These are phyloP conservation scores for Pentamera pediparva DNA, from an alignment of 53 echinoderm and acorn worm species.

Conservation along the genomic window DNA sequence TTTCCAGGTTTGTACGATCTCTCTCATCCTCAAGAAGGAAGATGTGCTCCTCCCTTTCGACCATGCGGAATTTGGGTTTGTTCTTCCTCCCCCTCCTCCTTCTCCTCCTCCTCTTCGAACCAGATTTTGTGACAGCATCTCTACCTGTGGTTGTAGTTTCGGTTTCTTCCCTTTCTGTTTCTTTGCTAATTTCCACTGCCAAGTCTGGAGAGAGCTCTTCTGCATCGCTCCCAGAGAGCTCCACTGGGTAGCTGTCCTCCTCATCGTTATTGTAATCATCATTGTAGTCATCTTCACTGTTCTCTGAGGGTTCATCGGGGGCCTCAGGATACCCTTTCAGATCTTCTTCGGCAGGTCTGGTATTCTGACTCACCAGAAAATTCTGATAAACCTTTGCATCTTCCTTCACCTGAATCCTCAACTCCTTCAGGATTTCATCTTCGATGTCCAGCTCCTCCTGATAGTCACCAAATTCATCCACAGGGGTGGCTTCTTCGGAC, in stretches of 20 bases:
- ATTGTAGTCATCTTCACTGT: conserved; percentile 16
- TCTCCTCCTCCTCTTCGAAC: too few species aligned
- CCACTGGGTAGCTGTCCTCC: conserved; percentile 38
- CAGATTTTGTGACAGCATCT: too few species aligned
- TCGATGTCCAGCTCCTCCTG: conserved; percentile 64
- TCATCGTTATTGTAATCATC: conserved; percentile 7
- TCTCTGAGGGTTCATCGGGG: conserved; percentile 10
- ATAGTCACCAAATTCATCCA: conserved; percentile 53
- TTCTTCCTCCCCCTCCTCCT: not conserved
- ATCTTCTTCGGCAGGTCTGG: conserved; percentile 51
- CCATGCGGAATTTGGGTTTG: conserved; percentile 53
- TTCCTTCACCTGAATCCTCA: conserved; percentile 63
- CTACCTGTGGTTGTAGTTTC: too few species aligned
- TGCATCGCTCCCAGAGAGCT: conserved; percentile 4
- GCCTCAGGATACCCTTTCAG: conserved; percentile 27
- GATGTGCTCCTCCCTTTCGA: conserved; percentile 47
- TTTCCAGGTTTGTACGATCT: conserved; percentile 44
- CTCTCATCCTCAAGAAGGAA: conserved; percentile 40
- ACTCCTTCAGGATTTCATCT: conserved; percentile 80
- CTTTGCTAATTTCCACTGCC: not conserved
- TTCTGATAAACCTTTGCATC: conserved; percentile 49
- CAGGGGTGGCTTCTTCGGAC: conserved; percentile 6
- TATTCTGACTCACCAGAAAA: too few species aligned
- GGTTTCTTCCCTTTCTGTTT: not conserved
- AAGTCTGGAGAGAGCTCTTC: not conserved